These are phyloP conservation scores for Corydoras maculifer DNA, from an alignment of 2,113 vertebrate genomes.

Conservation along the genomic window DNA sequence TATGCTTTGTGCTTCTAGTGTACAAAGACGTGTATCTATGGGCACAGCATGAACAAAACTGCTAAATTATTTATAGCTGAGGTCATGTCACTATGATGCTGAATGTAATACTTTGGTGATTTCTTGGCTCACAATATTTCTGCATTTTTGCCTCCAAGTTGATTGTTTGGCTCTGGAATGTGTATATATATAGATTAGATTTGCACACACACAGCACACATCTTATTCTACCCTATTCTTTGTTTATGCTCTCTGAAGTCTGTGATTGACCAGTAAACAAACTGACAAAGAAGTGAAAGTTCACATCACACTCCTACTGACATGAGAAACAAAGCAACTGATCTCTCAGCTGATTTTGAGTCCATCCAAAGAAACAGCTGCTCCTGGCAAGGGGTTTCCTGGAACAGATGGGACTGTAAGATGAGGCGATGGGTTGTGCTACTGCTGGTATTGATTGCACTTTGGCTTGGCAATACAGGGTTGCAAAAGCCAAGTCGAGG, in stretches of 20 bases:
- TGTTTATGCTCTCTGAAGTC: neutral
- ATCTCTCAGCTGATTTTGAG: conserved; percentile 7
- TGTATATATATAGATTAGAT: too few relatives aligned
- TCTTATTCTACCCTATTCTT: neutral
- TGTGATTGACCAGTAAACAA: conserved; percentile 19
- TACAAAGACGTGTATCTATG: neutral
- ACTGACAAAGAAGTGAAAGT: conserved; percentile 13
- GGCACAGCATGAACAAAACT: conserved; percentile 14
- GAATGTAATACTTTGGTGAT: conserved; percentile 1
- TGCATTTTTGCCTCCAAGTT: neutral
- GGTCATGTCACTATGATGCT: conserved; percentile 6
- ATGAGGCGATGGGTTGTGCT: conserved; percentile 17
- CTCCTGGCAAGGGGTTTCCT: conserved; percentile 18
- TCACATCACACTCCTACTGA: conserved; percentile 1
- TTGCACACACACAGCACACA: too few relatives aligned
- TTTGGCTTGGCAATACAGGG: conserved; percentile 9
- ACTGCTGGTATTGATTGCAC: conserved; percentile 25
- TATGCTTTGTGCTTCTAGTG: too few relatives aligned
- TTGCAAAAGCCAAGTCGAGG: conserved; percentile 31
- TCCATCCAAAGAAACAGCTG: neutral
- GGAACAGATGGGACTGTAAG: conserved; percentile 39
- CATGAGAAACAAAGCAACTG: neutral
- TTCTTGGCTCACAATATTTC: neutral
- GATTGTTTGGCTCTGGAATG: too few relatives aligned
- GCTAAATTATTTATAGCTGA: conserved; percentile 33